Base-by-base conservation (phyloP, 1,140 invertebrate species). In the Drosophila ogumai region DNA sequence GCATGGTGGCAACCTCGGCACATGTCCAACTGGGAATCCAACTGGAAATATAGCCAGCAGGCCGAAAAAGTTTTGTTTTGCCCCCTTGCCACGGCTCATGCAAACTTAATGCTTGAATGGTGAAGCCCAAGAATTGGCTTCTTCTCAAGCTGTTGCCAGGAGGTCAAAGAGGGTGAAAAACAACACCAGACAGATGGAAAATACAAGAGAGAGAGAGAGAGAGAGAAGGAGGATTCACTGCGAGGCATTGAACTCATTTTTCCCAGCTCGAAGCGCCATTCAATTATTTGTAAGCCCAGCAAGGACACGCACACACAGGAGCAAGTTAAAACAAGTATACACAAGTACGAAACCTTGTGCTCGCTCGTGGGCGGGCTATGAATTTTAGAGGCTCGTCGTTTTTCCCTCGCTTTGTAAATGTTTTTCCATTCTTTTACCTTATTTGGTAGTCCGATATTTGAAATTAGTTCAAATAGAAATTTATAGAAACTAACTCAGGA, bases 371-470 rank as follows among this genome's bases (percentile, higher is more conserved):
- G 34, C 41, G 54, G 65, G 17, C 76, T 44, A 81, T 77, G 63
- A 77, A 81, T 72, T 81, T 81, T 77, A 81, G 79, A 81, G 79
- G 79, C 79, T 81, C 79, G 79, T 77, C 79, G 25, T 17, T 57
- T 54, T 40, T 31, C 34, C 15, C 17, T 6, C 0, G 2, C 22
- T 4, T 4, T n/a, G 46, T n/a, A 0, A 55, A 55, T 13, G 34
- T 8, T 38, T 38, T 55, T 25, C 19, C 19, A 38, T 54, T 6
- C 9, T n/a, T 34, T 40, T 17, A 3, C 13, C 13, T 2, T 25
- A 25, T 25, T 7, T 8, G 9, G n/a, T 10, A 17, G 10, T 25
- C 8, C 2, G 5, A 2, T 28, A 40, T n/a, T 15, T n/a, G 9
- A 25, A 15, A n/a, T 8, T 7, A 40, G 3, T 31, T 49, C 0